Evolutionary conservation across 2,888 invertebrate genomes (phyloP), one percentile per base, ranked within the genome.

Genomic region (Ganaspis brasiliensis): DNA sequence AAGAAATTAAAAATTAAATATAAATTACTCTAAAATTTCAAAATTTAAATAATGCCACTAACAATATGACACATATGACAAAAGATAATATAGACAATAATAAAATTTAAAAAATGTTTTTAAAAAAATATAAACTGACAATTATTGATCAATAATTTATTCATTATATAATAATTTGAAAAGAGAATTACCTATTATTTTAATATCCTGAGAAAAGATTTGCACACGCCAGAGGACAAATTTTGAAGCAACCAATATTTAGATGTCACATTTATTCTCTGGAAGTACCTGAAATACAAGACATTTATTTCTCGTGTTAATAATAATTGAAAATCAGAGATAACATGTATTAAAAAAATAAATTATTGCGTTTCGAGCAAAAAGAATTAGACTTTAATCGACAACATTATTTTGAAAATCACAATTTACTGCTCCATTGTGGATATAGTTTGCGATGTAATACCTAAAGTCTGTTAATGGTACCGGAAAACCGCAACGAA

Each of bases 1-100:
- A 77, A 84, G 70, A 75, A 49, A 75, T 55, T 71, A 31, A 72
- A 75, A 49, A 75, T 55, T 71, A 31, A 14, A 73, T 31, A 19
- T 8, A n/a, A n/a, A 35, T 55, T 4, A 19, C 21, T 12, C 19
- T 8, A 24, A 0, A 26, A n/a, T 57, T 6, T 26, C 5, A 24
- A 14, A 26, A 5, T n/a, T 2, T 10, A 8, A 4, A 1, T 8
- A 16, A 55, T 9, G n/a, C 49, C 0, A 2, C 1, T 19, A 45
- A 14, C 8, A 14, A 45, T 14, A 45, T 6, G 2, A 2, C 10
- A 10, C 2, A 2, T 2, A 5, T 45, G 45, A 45, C 10, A 45
- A 14, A 45, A 5, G 45, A 10, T 14, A 45, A 45, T n/a, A n/a
- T n/a, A n/a, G n/a, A n/a, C n/a, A n/a, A n/a, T n/a, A n/a, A n/a